phyloP scores from a whole-genome alignment of 2,888 invertebrate species.

The Andrena bicolor region DNA sequence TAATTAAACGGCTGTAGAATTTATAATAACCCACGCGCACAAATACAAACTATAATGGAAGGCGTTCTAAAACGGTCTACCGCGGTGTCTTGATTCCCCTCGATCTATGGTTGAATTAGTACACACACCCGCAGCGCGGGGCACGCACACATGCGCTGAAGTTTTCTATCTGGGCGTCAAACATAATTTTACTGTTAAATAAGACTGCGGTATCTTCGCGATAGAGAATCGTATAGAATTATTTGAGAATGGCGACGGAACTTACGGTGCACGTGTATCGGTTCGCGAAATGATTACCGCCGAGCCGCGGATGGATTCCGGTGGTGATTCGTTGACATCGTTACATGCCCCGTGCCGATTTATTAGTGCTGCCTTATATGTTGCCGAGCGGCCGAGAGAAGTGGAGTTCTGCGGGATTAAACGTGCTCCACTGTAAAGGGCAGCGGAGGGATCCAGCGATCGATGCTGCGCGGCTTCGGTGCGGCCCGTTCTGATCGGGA shows the following conservation, averaged over 20 bases:
- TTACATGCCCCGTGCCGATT: constrained; percentile 46
- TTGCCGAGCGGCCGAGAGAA: constrained; percentile 48
- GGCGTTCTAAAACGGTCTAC: background rate
- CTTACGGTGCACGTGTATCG: background rate
- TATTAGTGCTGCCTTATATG: constrained; percentile 60
- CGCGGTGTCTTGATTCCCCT: constrained; percentile 10
- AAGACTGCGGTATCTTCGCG: constrained; percentile 27
- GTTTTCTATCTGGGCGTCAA: constrained; percentile 52
- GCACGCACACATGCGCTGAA: constrained; percentile 14
- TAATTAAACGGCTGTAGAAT: background rate
- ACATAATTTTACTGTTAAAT: constrained; percentile 46
- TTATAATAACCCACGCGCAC: background rate
- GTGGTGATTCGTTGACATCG: constrained; percentile 48
- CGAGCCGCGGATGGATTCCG: constrained; percentile 23
- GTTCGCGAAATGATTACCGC: background rate
- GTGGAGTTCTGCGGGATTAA: constrained; percentile 36
- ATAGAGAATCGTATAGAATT: background rate
- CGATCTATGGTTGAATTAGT: constrained; percentile 35
- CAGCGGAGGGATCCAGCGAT: background rate
- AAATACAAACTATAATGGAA: background rate
- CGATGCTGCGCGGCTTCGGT: constrained; percentile 9
- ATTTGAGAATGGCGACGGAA: constrained; percentile 5
- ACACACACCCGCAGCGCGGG: constrained; percentile 1
- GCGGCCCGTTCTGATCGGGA: background rate
- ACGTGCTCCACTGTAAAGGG: constrained; percentile 4